Percentiles rank a stretch among this genome's conserved stretches.
phyloP scores from a whole-genome alignment of 2,113 vertebrate species.

The Chamaea fasciata region DNA sequence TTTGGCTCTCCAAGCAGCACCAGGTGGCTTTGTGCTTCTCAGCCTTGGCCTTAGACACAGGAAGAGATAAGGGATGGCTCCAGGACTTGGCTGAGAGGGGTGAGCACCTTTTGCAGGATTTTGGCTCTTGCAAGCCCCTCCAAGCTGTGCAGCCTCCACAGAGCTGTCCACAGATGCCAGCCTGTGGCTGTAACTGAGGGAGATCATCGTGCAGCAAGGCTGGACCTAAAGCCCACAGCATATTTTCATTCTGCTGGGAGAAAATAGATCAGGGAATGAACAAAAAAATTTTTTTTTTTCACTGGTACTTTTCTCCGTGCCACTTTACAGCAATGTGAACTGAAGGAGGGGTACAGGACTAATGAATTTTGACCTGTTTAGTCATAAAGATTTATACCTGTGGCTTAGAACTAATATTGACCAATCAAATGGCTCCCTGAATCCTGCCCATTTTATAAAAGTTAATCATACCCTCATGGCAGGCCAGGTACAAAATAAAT shows the following conservation, averaged over 20 bases:
- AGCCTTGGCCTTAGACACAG: neutral
- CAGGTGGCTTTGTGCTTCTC: neutral
- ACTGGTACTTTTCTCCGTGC: neutral
- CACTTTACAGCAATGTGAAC: neutral
- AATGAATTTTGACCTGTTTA: conserved; percentile 44
- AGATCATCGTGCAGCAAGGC: neutral
- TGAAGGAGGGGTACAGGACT: neutral
- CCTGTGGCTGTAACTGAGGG: neutral
- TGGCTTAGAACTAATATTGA: conserved; percentile 5
- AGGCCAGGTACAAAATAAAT: conserved; percentile 39
- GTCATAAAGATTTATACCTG: conserved; percentile 45
- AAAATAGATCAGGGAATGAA: neutral
- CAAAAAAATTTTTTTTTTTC: neutral
- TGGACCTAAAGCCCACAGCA: neutral
- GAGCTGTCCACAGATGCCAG: neutral
- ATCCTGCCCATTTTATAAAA: conserved; percentile 49
- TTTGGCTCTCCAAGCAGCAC: conserved; percentile 8
- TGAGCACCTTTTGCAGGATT: neutral
- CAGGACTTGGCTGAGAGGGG: neutral
- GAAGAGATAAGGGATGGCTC: neutral
- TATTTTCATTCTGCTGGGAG: neutral
- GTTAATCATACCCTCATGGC: conserved; percentile 39
- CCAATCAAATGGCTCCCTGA: conserved; percentile 34
- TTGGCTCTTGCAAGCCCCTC: neutral
- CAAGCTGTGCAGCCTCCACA: neutral